Conservation (phyloP, 2,113 vertebrate genomes). For the Myotis brandtii region DNA sequence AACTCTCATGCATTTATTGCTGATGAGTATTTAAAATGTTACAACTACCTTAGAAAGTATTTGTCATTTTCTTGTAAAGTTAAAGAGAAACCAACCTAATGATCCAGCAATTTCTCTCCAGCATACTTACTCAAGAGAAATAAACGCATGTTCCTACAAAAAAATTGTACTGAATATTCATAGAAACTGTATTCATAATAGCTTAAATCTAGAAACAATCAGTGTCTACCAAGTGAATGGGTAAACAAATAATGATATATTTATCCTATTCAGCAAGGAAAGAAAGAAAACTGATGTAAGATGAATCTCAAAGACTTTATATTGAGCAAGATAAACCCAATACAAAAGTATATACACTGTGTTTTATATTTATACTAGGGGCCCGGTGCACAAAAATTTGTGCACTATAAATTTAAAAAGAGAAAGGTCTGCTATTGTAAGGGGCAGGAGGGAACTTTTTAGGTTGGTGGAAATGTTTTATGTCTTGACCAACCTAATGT, state of each 20-base stretch:
- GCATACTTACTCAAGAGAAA: background rate
- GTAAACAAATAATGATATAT: background rate
- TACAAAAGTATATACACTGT: background rate
- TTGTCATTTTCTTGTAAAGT: background rate
- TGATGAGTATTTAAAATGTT: background rate
- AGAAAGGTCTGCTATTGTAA: background rate
- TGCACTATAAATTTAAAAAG: constrained; percentile 40
- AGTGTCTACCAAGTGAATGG: background rate
- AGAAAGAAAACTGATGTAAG: background rate
- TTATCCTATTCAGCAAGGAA: background rate
- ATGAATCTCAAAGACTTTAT: background rate
- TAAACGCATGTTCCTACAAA: background rate
- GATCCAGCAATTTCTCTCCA: background rate
- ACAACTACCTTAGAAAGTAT: background rate
- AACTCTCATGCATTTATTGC: background rate
- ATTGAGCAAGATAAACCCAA: background rate
- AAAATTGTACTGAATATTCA: background rate
- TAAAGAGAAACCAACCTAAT: background rate
- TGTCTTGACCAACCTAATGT: background rate
- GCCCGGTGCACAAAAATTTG: no score
- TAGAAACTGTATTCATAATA: background rate
- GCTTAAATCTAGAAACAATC: background rate
- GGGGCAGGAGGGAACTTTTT: background rate
- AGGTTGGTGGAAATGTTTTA: background rate
- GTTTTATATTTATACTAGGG: constrained; percentile 5